Percentiles rank a stretch among this genome's conserved stretches.
Conservation (phyloP, 1,140 invertebrate species). For the Protaetia brevitarsis region DNA sequence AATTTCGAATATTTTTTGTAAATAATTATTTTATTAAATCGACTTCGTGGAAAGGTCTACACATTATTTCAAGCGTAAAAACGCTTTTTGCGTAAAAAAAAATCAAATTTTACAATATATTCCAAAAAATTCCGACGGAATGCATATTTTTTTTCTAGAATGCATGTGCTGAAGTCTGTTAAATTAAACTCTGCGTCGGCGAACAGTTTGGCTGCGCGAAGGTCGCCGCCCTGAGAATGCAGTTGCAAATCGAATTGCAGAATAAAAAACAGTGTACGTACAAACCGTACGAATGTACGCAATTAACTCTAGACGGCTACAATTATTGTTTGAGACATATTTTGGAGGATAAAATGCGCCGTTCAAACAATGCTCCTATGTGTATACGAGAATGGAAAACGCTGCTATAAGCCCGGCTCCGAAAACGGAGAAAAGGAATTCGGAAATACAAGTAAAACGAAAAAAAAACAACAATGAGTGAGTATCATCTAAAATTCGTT, state of each 20-base stretch:
- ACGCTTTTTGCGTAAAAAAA: background rate
- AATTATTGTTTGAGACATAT: constrained; percentile 76
- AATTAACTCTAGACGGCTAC: constrained; percentile 63
- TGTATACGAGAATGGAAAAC: constrained; percentile 67
- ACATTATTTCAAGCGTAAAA: background rate
- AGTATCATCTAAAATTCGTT: background rate
- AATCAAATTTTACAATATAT: background rate
- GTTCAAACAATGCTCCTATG: constrained; percentile 73
- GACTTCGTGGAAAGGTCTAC: background rate
- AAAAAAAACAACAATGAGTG: background rate
- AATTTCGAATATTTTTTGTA: background rate
- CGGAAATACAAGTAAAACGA: constrained; percentile 26
- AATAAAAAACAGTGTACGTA: constrained; percentile 51
- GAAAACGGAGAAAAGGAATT: constrained; percentile 58
- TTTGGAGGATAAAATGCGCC: constrained; percentile 75
- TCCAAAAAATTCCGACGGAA: too few species aligned
- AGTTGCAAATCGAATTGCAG: constrained; percentile 17
- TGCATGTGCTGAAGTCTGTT: background rate
- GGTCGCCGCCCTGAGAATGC: constrained; percentile 13
- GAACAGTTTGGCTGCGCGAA: background rate
- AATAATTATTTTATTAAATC: background rate
- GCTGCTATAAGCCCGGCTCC: constrained; percentile 70
- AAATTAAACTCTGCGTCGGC: background rate
- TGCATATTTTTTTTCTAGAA: constrained; percentile 1
- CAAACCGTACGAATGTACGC: constrained; percentile 55